A percentile compares a stretch with the other conserved stretches of the same genome.
phyloP scores from a whole-genome alignment of 2,797 vertebrate species.

The Merluccius polli region DNA sequence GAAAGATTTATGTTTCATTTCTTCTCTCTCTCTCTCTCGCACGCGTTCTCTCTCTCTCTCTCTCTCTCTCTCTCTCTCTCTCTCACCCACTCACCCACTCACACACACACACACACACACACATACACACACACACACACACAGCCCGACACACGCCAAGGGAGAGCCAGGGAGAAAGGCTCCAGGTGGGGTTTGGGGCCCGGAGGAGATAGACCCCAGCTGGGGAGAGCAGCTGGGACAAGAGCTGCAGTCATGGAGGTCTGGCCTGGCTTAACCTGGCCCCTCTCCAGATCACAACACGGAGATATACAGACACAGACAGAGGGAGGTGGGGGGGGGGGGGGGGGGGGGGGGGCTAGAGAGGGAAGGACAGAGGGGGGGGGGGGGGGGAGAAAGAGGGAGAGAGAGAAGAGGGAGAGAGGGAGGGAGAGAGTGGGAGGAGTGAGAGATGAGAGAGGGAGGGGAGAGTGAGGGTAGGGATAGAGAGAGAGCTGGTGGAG shows the following conservation, averaged over 20 bases:
- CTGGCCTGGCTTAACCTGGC: conserved; percentile 49
- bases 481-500: no score
- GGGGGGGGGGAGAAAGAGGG: conserved; percentile 28
- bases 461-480: no score
- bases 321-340: not conserved
- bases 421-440: no score
- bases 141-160: conserved; percentile 32
- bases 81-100: conserved; percentile 9
- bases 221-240: conserved; percentile 80
- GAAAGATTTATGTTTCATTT: no score
- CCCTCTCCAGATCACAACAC: conserved; percentile 74
- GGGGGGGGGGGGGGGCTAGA: conserved; percentile 13
- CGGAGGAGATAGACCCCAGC: conserved; percentile 75
- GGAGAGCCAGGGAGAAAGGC: conserved; percentile 35
- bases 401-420: conserved; percentile 28
- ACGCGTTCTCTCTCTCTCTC: no score
- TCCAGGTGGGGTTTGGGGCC: conserved; percentile 76
- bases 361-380: no score
- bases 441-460: no score
- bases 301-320: conserved; percentile 16
- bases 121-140: conserved; percentile 22
- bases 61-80: no score
- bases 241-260: conserved; percentile 75
- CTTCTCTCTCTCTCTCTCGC: not conserved
- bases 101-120: conserved; percentile 25